Evolutionary conservation across 2,113 vertebrate species (phyloP), one percentile per base, ranked within the genome.

Genomic region (Caloenas nicobarica): DNA sequence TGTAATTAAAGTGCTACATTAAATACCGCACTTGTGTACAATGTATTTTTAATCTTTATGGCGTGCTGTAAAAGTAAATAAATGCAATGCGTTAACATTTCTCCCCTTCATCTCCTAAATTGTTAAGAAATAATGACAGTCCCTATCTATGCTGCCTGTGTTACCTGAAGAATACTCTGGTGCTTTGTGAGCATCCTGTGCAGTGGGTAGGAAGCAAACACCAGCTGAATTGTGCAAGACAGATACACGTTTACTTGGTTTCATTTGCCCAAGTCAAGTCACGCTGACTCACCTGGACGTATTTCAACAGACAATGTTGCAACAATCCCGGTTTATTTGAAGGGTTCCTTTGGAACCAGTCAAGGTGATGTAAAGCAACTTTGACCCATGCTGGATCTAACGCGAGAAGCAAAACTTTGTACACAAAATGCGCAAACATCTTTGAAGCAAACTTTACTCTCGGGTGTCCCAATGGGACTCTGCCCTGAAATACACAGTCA

Each of bases 1-100:
- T 97, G 97, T 98, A 98, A 98, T 98, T 98, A 98, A 98, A 98
- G 97, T 95, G 97, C 97, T 96, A 97, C 97, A 96, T 95, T 98
- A 98, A 98, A 98, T 97, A 97, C 96, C 81, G 97, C 97, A 97
- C 97, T 98, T 98, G 97, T 96, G 95, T 95, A 98, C 98, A 98
- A 98, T 98, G 97, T 98, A 98, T 98, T 98, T 98, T 98, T 98
- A 98, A 98, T 98, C 98, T 98, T 98, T 98, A 98, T 97, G 97
- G 97, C 97, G 92, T 95, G 97, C 97, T 97, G 97, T 98, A 98
- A 98, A 98, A 98, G 97, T 95, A 98, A 98, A 98, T 98, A 98
- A 95, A 98, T 95, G 97, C 95, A 95, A 96, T 96, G 95, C 96
- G 73, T 89, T 96, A 95, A 96, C 90, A 71, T 97, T 96, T 97